Evolutionary conservation across 2,113 vertebrate genomes (phyloP).

Genomic region (Mastomys coucha): DNA sequence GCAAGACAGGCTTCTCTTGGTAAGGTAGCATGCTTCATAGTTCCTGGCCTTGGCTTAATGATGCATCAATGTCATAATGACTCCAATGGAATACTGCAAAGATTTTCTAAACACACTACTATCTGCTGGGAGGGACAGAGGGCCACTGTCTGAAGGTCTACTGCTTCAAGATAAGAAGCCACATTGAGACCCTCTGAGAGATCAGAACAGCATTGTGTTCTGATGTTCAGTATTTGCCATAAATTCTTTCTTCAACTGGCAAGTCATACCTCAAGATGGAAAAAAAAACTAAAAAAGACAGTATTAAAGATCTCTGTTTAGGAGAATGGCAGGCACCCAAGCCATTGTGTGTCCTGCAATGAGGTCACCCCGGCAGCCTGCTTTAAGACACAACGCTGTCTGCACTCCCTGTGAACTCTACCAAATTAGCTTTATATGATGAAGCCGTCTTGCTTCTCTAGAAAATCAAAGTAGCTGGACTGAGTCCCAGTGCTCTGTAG

Average conservation of each 20-base stretch:
- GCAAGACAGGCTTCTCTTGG: constrained; percentile 71
- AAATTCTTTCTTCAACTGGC: constrained; percentile 41
- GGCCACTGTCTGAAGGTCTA: constrained; percentile 63
- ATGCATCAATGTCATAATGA: constrained; percentile 56
- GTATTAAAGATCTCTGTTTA: constrained; percentile 31
- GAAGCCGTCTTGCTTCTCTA: constrained; percentile 84
- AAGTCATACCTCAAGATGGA: constrained; percentile 53
- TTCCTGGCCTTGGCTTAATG: constrained; percentile 74
- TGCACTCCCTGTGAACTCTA: constrained; percentile 87
- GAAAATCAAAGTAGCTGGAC: constrained; percentile 87
- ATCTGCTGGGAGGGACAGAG: constrained; percentile 76
- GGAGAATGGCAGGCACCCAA: background rate
- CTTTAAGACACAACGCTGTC: constrained; percentile 39
- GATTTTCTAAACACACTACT: constrained; percentile 77
- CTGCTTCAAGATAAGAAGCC: background rate
- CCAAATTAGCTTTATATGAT: constrained; percentile 87
- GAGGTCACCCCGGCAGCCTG: constrained; percentile 60
- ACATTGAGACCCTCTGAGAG: background rate
- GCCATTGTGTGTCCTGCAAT: constrained; percentile 33
- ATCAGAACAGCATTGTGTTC: constrained; percentile 2
- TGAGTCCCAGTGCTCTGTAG: constrained; percentile 82
- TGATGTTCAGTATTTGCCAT: background rate
- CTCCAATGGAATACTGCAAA: constrained; percentile 66
- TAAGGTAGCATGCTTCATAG: constrained; percentile 86
- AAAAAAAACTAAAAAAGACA: constrained; percentile 8